Evolutionary conservation across 2,113 vertebrate genomes (phyloP), one percentile per base, ranked within the genome.

Genomic region (Nothobranchius furzeri): DNA sequence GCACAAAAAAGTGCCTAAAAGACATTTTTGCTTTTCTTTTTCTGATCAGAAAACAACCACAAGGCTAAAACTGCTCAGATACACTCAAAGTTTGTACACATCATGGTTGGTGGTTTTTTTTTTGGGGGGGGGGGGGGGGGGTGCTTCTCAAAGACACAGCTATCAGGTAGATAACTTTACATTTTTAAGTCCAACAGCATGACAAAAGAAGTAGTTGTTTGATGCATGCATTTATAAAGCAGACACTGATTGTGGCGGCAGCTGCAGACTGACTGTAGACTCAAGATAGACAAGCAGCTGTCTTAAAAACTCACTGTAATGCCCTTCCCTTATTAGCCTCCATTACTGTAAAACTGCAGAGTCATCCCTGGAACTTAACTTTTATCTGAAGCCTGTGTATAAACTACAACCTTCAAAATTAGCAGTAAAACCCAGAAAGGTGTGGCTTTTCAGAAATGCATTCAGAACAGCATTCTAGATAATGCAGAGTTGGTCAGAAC

Each of bases 311-410:
- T 72, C 43, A 74, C 58, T 51, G 46, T 36, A 36, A 12, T 42
- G 1, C 49, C 52, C 68, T 25, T 65, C 71, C 64, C 24, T 30
- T 55, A 7, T 40, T 17, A n/a, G 6, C 68, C 14, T 5, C 68
- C 72, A 77, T 83, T 51, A 64, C 76, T 68, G 40, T 68, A 4
- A 79, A 87, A 82, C 67, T 84, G 78, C 82, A 75, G 15, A 68
- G 78, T 89, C 88, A 89, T 74, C 47, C 43, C 24, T 15, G 12
- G 15, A 53, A 45, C 17, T 68, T n/a, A 64, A 70, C 30, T 30
- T 51, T 49, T 4, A 12, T 36, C 30, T 0, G 14, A 61, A 9
- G 7, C n/a, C 65, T 68, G 15, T 60, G 6, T 43, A 60, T 60
- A 68, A 37, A 42, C 37, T 45, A 46, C n/a, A 2, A 30, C 30